These are phyloP conservation scores for Spilosoma lubricipeda DNA, from an alignment of 2,888 invertebrate species.

Conservation along the genomic window DNA sequence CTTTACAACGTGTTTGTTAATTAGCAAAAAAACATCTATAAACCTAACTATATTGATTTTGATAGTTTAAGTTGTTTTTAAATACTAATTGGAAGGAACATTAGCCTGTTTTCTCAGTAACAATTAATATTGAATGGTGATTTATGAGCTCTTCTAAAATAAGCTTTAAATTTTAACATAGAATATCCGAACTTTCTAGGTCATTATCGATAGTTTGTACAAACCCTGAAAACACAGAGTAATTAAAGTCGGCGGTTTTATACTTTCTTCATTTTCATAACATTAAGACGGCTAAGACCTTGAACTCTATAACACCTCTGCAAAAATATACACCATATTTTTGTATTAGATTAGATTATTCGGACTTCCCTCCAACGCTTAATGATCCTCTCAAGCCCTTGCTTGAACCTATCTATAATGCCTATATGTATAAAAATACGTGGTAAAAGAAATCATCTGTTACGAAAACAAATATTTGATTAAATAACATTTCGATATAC, in stretches of 20 bases:
- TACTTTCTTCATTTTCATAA: neutral
- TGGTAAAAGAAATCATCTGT: neutral
- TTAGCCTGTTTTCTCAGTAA: neutral
- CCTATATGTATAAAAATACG: neutral
- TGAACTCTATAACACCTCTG: neutral
- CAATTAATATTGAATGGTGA: conserved; percentile 14
- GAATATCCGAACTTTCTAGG: neutral
- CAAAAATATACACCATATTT: neutral
- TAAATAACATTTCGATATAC: neutral
- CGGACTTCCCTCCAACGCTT: neutral
- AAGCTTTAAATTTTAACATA: conserved; percentile 6
- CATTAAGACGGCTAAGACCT: neutral
- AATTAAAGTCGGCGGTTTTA: neutral
- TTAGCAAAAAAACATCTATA: neutral
- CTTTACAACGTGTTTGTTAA: neutral
- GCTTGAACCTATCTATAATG: neutral
- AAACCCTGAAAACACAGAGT: neutral
- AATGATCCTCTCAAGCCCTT: neutral
- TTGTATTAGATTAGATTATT: neutral
- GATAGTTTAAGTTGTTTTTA: neutral
- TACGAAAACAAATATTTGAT: neutral
- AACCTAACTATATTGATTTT: neutral
- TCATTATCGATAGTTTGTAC: neutral
- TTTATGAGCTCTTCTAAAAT: conserved; percentile 14
- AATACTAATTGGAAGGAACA: neutral